Percentiles rank a stretch among this genome's conserved stretches.
phyloP scores from a whole-genome alignment of 2,113 vertebrate species.

The Ascaphus truei region DNA sequence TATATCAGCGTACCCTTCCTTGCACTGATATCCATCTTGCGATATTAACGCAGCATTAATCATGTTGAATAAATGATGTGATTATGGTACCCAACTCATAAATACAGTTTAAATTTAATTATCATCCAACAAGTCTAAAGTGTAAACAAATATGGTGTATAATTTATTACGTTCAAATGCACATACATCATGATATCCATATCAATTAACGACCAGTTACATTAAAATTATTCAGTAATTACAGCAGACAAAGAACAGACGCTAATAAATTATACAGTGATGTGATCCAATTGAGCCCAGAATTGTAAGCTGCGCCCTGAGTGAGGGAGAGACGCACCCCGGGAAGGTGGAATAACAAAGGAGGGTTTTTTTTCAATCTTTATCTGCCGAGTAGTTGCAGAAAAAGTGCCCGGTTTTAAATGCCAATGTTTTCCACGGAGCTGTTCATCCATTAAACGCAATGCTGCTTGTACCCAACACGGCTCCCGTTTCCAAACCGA shows the following conservation, averaged over 20 bases:
- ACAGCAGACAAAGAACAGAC: not conserved
- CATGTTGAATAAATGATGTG: constrained; percentile 24
- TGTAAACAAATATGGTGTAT: constrained; percentile 19
- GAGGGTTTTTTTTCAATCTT: too few species aligned
- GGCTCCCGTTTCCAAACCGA: too few species aligned
- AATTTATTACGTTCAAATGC: not conserved
- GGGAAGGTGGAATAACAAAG: too few species aligned
- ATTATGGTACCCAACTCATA: constrained; percentile 17
- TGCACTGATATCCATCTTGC: not conserved
- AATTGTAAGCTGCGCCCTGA: too few species aligned
- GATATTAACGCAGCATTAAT: constrained; percentile 22
- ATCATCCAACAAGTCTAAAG: constrained; percentile 11
- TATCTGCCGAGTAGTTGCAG: too few species aligned
- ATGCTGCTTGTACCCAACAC: too few species aligned
- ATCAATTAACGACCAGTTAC: constrained; percentile 11
- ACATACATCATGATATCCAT: not conserved
- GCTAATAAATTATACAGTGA: not conserved
- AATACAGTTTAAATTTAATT: constrained; percentile 30
- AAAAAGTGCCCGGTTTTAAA: too few species aligned
- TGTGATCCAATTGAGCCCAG: not conserved
- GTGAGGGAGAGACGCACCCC: too few species aligned
- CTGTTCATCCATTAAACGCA: too few species aligned
- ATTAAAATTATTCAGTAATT: constrained; percentile 13
- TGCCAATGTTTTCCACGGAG: too few species aligned
- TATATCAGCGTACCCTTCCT: not conserved